Conservation (phyloP, 2,797 vertebrate genomes). For the Periparus ater region DNA sequence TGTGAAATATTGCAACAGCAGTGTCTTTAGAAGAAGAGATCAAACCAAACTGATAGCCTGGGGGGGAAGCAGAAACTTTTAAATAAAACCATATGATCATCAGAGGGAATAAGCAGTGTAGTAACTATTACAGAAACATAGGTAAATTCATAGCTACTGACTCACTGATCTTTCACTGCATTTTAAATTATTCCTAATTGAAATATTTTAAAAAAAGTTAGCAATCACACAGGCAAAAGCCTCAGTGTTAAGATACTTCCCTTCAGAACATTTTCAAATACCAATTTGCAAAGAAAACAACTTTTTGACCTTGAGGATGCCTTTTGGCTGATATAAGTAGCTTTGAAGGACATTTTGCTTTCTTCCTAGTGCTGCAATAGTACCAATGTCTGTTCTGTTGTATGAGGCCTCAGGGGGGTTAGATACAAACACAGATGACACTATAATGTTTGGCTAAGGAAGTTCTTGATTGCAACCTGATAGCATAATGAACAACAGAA, state of each 20-base stretch:
- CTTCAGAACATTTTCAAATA: background rate
- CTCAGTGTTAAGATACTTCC: background rate
- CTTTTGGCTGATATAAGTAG: background rate
- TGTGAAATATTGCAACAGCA: background rate
- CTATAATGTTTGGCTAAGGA: background rate
- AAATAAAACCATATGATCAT: background rate
- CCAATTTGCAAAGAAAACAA: background rate
- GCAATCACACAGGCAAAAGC: background rate
- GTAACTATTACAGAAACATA: background rate
- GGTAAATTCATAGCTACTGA: background rate
- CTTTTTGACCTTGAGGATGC: background rate
- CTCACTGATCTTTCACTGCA: background rate
- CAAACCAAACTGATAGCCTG: background rate
- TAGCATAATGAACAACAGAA: slow-evolving; percentile 30
- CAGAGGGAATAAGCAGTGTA: background rate
- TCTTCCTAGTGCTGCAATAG: background rate
- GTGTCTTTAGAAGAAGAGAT: background rate
- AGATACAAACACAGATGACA: background rate
- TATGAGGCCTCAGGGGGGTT: background rate
- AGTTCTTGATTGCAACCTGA: slow-evolving; percentile 11
- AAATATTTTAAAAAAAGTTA: background rate
- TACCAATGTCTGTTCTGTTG: background rate
- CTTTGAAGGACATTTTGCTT: background rate
- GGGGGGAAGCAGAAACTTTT: background rate
- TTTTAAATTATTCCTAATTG: background rate